These are phyloP conservation scores for Campylorhamphus procurvoides DNA, from an alignment of 2,113 vertebrate species.

Conservation along the genomic window DNA sequence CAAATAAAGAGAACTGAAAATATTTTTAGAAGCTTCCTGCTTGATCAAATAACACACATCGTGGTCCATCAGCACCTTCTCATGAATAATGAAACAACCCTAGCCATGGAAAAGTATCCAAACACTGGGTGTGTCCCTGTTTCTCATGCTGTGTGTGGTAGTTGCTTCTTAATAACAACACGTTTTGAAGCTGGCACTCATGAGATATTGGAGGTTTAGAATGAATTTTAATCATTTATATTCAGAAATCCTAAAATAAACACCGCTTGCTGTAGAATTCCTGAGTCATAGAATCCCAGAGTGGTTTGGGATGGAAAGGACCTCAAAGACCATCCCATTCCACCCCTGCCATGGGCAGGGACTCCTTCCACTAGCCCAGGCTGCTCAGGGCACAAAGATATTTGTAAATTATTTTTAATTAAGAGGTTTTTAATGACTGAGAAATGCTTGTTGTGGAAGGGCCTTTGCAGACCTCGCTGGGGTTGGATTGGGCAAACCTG, in stretches of 20 bases:
- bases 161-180: not conserved
- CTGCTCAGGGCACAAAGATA: not conserved
- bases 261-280: not conserved
- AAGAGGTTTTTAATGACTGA: not conserved
- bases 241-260: not conserved
- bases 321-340: not conserved
- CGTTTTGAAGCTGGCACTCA: not conserved
- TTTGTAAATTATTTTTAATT: not conserved
- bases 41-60: not conserved
- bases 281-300: not conserved
- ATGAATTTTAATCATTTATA: not conserved
- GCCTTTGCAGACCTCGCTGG: not conserved
- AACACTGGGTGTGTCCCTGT: not conserved
- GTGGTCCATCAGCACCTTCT: not conserved
- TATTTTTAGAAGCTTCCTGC: constrained; percentile 41
- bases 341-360: not conserved
- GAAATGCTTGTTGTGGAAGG: not conserved
- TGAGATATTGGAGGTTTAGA: not conserved
- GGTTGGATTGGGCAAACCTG: not conserved
- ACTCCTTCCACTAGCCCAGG: not conserved
- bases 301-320: not conserved
- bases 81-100: constrained; percentile 13
- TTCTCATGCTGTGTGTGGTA: not conserved
- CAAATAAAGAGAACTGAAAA: not conserved
- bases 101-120: not conserved